Conservation (phyloP, 2,888 invertebrate species). For the Cheilosia vernalis region DNA sequence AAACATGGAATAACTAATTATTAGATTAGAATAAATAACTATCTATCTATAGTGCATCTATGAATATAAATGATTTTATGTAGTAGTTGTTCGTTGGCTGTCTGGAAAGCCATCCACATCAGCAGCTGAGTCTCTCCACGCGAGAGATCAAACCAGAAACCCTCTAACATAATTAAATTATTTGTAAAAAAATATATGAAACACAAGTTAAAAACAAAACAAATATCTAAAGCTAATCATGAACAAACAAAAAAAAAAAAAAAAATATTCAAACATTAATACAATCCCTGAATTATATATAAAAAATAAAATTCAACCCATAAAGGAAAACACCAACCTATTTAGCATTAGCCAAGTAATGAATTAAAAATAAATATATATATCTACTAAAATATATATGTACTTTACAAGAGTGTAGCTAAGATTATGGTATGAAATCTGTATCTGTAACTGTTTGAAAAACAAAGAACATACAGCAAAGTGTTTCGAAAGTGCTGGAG, state of each 20-base stretch:
- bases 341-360: slow-evolving; percentile 48
- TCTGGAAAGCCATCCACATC: slow-evolving; percentile 47
- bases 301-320: slow-evolving; percentile 37
- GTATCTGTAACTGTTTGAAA: slow-evolving; percentile 57
- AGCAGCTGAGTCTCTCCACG: slow-evolving; percentile 34
- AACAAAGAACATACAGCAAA: slow-evolving; percentile 36
- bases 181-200: slow-evolving; percentile 63
- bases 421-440: slow-evolving; percentile 46
- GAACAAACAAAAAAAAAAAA: slow-evolving; percentile 7
- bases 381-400: slow-evolving; percentile 38
- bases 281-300: slow-evolving; percentile 42
- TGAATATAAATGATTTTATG: slow-evolving; percentile 57
- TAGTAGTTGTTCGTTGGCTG: slow-evolving; percentile 58
- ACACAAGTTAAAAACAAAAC: slow-evolving; percentile 28
- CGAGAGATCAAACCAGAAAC: slow-evolving; percentile 26
- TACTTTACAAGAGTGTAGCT: slow-evolving; percentile 46
- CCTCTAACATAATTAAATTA: slow-evolving; percentile 58
- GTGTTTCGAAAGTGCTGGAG: slow-evolving; percentile 39
- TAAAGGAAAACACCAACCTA: slow-evolving; percentile 69
- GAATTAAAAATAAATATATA: slow-evolving; percentile 44
- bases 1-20: slow-evolving; percentile 61
- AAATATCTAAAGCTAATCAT: slow-evolving; percentile 29
- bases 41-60: slow-evolving; percentile 68
- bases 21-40: slow-evolving; percentile 69
- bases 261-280: slow-evolving; percentile 36